Percentiles rank a stretch among this genome's conserved stretches.
Conservation (phyloP, 2,888 invertebrate genomes). For the Heteropelma amictum region DNA sequence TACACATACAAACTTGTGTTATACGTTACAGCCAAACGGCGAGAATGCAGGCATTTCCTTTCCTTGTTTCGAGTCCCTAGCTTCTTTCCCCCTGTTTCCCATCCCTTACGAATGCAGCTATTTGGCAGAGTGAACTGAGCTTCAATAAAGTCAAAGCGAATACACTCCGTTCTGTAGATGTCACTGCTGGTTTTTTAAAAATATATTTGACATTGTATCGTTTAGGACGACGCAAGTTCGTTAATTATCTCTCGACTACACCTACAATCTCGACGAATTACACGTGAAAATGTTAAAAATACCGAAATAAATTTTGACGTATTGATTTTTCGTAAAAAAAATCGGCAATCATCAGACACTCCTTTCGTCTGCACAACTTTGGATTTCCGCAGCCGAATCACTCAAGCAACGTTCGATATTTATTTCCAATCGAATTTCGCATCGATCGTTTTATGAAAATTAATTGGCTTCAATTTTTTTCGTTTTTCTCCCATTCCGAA, state of each 20-base stretch:
- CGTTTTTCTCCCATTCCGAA: no score
- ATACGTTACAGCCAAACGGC: background rate
- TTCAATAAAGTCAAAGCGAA: conserved; percentile 6
- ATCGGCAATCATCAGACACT: no score
- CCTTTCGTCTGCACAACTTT: no score
- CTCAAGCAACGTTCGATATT: no score
- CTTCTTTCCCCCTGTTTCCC: background rate
- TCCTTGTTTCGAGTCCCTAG: conserved; percentile 22
- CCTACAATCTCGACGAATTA: background rate
- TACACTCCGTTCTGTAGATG: conserved; percentile 3
- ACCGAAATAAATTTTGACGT: background rate
- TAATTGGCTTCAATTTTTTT: no score
- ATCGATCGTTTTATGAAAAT: no score
- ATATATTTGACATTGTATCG: background rate
- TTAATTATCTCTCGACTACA: background rate
- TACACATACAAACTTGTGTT: background rate
- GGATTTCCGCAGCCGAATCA: no score
- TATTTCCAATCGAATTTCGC: no score
- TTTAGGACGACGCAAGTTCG: background rate
- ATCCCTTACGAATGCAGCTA: conserved; percentile 29
- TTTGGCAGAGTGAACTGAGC: conserved; percentile 46
- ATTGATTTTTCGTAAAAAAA: no score
- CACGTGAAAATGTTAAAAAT: background rate
- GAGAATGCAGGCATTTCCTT: conserved; percentile 20
- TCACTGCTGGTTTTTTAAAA: background rate